Conservation (phyloP, 2,888 invertebrate species). For the Dasypolia templi region DNA sequence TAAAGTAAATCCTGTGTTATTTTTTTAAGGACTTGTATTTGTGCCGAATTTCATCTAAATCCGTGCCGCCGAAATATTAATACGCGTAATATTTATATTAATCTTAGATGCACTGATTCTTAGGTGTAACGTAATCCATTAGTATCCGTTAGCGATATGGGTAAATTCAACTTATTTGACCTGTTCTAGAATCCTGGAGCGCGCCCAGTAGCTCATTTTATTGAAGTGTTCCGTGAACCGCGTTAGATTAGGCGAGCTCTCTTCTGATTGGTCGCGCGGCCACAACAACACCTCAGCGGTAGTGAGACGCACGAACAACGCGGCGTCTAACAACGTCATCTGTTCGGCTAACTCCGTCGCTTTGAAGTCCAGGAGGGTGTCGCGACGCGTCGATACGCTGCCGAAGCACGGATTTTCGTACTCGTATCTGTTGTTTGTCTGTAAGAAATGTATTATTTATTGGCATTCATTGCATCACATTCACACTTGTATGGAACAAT, state of each 20-base stretch:
- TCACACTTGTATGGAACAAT: neutral
- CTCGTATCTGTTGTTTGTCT: constrained; percentile 86
- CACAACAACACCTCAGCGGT: constrained; percentile 99
- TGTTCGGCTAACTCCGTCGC: constrained; percentile 99
- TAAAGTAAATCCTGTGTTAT: neutral
- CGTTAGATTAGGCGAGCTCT: constrained; percentile 98
- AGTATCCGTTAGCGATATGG: neutral
- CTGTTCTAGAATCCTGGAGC: constrained; percentile 97
- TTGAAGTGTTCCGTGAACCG: constrained; percentile 99
- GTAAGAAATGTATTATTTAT: constrained; percentile 12
- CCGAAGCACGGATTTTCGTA: constrained; percentile 86
- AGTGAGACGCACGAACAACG: constrained; percentile 98
- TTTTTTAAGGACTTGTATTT: neutral
- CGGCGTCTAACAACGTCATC: constrained; percentile 99
- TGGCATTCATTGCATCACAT: neutral
- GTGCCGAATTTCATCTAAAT: too few relatives aligned
- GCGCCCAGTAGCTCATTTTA: constrained; percentile 99
- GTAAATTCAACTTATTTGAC: constrained; percentile 44
- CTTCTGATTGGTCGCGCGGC: constrained; percentile 99
- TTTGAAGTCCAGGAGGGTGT: constrained; percentile 97
- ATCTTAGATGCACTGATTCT: neutral
- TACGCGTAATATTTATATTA: neutral
- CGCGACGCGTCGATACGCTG: constrained; percentile 85
- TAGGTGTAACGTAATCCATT: neutral
- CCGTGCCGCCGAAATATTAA: neutral